Evolutionary conservation across 1,140 invertebrate genomes (phyloP), one percentile per base, ranked within the genome.

Genomic region (Ips typographus): DNA sequence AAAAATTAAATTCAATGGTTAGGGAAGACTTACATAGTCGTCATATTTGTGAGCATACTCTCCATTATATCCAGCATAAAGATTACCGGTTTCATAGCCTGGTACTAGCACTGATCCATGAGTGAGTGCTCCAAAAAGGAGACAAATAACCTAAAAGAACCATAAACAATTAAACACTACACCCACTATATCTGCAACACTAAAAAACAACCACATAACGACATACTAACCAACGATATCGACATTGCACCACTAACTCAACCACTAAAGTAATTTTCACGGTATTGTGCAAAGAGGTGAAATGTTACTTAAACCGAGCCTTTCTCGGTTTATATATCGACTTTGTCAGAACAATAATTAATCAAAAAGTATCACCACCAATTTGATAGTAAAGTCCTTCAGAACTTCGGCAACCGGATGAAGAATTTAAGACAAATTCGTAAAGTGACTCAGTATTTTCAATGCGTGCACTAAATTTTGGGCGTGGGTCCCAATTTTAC

Each of bases 21-120:
- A 47, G 7, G 39, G 22, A 42, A n/a, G 22, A 71, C 70, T 75
- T 73, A 76, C 76, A 66, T 77, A 72, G 71, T 77, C 74, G 44
- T 75, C 65, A 58, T 77, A 77, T 56, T 73, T 73, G 38, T 7
- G 52, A 37, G 72, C 70, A 47, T 73, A 74, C 41, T 70, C 65
- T 42, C 62, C 65, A 40, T 65, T 38, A 47, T 74, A 71, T 3
- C 56, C 53, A 47, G 40, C 22, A 53, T 72, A 73, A 4, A 73
- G 52, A 38, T 62, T 52, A 43, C 69, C 69, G 38, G 40, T 2
- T 44, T 64, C 44, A 62, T 58, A 64, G 39, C 40, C 63, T 36
- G 69, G 57, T 40, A 70, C 61, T 42, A 70, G 53, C 4, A 62
- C 22, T 2, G 69, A 65, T 36, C 47, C 63, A 39, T 61, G 41